A percentile compares a stretch with the other conserved stretches of the same genome.
Evolutionary conservation across 2,797 vertebrate genomes (phyloP).

Genomic region (Siniperca scherzeri): DNA sequence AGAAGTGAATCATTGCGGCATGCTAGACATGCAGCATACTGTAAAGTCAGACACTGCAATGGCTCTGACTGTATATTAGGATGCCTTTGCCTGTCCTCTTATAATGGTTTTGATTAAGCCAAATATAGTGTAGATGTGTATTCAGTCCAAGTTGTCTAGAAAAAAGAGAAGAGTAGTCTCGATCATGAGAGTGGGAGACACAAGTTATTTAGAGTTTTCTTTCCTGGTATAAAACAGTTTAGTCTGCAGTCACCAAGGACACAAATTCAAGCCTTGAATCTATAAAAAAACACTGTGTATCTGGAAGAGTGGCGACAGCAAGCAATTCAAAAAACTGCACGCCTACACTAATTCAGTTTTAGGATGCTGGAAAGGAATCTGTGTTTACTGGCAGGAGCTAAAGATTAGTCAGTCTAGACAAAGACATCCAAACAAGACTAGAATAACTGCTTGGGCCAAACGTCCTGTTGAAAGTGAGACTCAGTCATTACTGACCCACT

Average conservation of each 20-base stretch:
- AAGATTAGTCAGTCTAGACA: conserved; percentile 26
- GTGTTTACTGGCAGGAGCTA: conserved; percentile 10
- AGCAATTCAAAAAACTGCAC: background rate
- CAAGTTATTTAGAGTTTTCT: background rate
- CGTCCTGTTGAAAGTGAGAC: conserved; percentile 10
- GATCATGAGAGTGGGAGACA: conserved; percentile 32
- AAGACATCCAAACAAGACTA: conserved; percentile 9
- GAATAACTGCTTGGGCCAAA: conserved; percentile 9
- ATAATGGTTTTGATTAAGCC: background rate
- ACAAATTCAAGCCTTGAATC: conserved; percentile 20
- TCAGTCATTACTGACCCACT: background rate
- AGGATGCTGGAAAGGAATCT: conserved; percentile 1
- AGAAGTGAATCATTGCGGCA: conserved; percentile 20
- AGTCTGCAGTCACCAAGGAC: background rate
- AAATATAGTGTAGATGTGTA: conserved; percentile 34
- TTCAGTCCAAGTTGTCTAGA: conserved; percentile 49
- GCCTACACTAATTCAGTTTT: conserved; percentile 9
- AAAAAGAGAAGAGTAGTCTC: conserved; percentile 13
- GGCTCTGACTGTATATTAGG: background rate
- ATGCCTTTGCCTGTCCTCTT: background rate
- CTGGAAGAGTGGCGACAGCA: conserved; percentile 12
- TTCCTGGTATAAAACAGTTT: background rate
- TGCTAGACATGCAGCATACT: background rate
- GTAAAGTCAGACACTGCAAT: background rate
- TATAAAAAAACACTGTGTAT: conserved; percentile 8